phyloP scores from a whole-genome alignment of 2,888 invertebrate species.

The Hermaeophaga mercurialis region DNA sequence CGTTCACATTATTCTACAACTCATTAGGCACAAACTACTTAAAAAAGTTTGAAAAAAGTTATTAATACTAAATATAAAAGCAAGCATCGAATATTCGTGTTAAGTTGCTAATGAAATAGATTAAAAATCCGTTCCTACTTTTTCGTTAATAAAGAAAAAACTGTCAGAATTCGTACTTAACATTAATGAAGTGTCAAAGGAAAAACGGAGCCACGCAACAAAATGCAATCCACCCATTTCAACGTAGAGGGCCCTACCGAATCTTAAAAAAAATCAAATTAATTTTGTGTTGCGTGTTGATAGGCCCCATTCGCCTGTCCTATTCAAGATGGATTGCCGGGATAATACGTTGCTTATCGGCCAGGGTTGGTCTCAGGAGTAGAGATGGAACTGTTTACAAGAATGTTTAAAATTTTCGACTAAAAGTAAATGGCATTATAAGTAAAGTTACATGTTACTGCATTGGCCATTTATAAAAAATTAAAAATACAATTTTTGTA shows the following conservation, averaged over 20 bases:
- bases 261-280: slow-evolving; percentile 30
- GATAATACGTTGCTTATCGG: slow-evolving; percentile 42
- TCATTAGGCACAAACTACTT: no score
- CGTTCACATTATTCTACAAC: no score
- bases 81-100: no score
- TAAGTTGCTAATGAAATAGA: no score
- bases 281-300: slow-evolving; percentile 43
- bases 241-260: slow-evolving; percentile 18
- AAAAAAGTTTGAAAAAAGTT: no score
- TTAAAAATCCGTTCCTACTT: neutral
- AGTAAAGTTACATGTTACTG: no score
- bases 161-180: slow-evolving; percentile 1
- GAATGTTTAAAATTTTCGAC: neutral
- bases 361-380: neutral
- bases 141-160: neutral
- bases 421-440: no score
- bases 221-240: slow-evolving; percentile 25
- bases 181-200: slow-evolving; percentile 24
- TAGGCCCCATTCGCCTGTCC: slow-evolving; percentile 42
- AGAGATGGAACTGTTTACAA: neutral
- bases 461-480: no score
- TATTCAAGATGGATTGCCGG: slow-evolving; percentile 42
- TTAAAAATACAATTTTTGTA: no score
- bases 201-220: slow-evolving; percentile 23
- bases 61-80: no score